Evolutionary conservation across 2,888 invertebrate genomes (phyloP).

Genomic region (Altica lythri): DNA sequence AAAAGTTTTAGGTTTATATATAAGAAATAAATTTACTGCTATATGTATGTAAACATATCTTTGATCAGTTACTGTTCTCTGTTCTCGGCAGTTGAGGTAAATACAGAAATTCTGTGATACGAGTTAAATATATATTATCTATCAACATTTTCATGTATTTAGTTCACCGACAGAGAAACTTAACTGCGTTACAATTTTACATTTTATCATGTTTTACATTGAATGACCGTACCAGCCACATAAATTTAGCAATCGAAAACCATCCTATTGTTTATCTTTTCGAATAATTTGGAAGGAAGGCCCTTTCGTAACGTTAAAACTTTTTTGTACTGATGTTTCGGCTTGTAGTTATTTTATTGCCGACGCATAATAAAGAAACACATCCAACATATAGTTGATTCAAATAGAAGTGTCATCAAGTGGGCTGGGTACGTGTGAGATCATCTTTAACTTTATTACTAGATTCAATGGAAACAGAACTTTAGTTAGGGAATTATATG

Average conservation of each 20-base stretch:
- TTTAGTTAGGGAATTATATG: too few species aligned
- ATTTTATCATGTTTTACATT: slow-evolving; percentile 55
- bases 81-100: too few species aligned
- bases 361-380: slow-evolving; percentile 26
- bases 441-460: too few species aligned
- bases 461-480: too few species aligned
- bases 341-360: slow-evolving; percentile 21
- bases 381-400: too few species aligned
- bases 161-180: slow-evolving; percentile 42
- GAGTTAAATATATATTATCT: slow-evolving; percentile 51
- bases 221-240: slow-evolving; percentile 49
- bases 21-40: too few species aligned
- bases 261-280: slow-evolving; percentile 29
- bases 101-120: too few species aligned
- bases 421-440: too few species aligned
- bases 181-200: slow-evolving; percentile 46
- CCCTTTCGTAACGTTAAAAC: slow-evolving; percentile 9
- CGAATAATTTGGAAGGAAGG: slow-evolving; percentile 35
- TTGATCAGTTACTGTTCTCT: too few species aligned
- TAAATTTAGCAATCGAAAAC: slow-evolving; percentile 45
- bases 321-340: slow-evolving; percentile 18
- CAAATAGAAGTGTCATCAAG: too few species aligned
- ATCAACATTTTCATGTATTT: slow-evolving; percentile 54
- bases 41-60: too few species aligned
- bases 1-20: too few species aligned